Percentiles rank a stretch among this genome's conserved stretches.
Evolutionary conservation across 2,888 invertebrate species (phyloP).

Genomic region (Papilio elwesi): DNA sequence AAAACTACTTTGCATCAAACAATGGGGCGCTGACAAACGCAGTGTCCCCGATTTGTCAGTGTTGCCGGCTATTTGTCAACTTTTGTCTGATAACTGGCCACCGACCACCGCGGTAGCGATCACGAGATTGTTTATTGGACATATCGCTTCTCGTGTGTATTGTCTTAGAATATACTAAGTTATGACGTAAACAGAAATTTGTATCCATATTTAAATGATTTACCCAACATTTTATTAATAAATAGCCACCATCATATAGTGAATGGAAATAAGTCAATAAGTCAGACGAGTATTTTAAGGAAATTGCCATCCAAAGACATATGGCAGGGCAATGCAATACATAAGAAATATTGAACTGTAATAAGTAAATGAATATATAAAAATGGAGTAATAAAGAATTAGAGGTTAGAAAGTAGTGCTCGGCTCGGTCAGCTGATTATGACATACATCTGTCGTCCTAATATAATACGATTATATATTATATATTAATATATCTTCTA

Average conservation of each 20-base stretch:
- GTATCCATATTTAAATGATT: not conserved
- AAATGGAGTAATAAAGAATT: too few relatives aligned
- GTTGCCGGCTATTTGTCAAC: slow-evolving; percentile 67
- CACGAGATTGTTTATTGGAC: slow-evolving; percentile 34
- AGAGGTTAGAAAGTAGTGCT: too few relatives aligned
- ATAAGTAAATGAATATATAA: too few relatives aligned
- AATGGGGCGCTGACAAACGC: slow-evolving; percentile 43
- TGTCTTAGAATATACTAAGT: slow-evolving; percentile 2
- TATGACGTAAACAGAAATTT: slow-evolving; percentile 1
- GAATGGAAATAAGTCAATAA: too few relatives aligned
- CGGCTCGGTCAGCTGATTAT: too few relatives aligned
- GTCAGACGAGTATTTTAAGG: too few relatives aligned
- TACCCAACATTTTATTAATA: not conserved
- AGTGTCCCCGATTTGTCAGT: slow-evolving; percentile 41
- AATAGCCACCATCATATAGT: not conserved
- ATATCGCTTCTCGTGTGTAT: slow-evolving; percentile 16
- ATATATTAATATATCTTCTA: too few relatives aligned
- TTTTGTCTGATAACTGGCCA: slow-evolving; percentile 56
- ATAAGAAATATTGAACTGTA: too few relatives aligned
- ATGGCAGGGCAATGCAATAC: too few relatives aligned
- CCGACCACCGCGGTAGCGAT: slow-evolving; percentile 50
- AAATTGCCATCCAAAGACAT: too few relatives aligned
- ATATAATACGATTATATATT: too few relatives aligned
- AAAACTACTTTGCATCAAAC: slow-evolving; percentile 38
- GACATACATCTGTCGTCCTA: too few relatives aligned